Evolutionary conservation across 2,113 vertebrate species (phyloP), one percentile per base, ranked within the genome.

Genomic region (Anguilla rostrata): DNA sequence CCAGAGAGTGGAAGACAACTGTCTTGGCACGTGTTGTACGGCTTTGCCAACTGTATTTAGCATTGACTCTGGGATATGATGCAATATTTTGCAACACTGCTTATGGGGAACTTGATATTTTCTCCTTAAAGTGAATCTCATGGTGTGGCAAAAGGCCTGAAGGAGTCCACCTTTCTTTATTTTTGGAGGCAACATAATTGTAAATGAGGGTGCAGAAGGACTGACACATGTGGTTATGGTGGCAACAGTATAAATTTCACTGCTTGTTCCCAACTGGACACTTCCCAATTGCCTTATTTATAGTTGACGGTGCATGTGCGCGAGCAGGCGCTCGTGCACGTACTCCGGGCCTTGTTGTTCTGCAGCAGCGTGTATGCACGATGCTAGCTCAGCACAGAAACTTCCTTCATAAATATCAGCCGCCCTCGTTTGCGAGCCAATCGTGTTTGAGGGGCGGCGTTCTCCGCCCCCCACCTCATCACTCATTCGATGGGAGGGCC

Each of bases 1-100:
- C 16, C 2, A 9, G 0, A 43, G n/a, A 0, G 0, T 0, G 8
- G 22, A 0, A 0, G 41, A 0, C 7, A 7, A 12, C 53, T 18
- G 5, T 11, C 26, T 49, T 60, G 39, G 26, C 41, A 43, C 18
- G 22, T 11, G 34, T 41, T 56, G 34, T 20, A 5, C 39, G 5
- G 5, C 16, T 12, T 29, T 75, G 20, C 12, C 41, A 9, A 29
- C 29, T 34, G 80, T 3, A 3, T 82, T 39, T 60, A 11, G 20
- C 14, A 15, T 34, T 86, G 22, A 66, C n/a, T 53, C 41, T 82
- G 80, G 60, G 4, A 29, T 34, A 81, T 5, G 26, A 29, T 34
- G 15, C 43, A 16, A 82, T 0, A 71, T 66, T 86, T 81, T 41
- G 26, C 26, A 29, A 8, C 20, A 29, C 34, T 29, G 46, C 78